Base-by-base conservation (phyloP, 2,797 vertebrate species). In the Myripristis jacobus region DNA sequence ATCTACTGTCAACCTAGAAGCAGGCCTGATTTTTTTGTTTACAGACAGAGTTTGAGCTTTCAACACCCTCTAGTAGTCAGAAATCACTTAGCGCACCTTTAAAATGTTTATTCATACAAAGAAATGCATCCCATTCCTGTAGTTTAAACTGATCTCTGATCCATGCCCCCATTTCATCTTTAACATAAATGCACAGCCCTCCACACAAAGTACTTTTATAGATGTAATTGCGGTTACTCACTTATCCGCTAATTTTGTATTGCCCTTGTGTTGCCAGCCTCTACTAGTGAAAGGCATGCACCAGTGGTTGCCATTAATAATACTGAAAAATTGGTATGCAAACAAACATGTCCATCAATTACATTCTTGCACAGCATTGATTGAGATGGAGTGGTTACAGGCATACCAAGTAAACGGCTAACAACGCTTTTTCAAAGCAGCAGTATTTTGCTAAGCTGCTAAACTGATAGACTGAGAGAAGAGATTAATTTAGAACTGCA, bases 261-360 rank as follows among this genome's bases (percentile, higher is more conserved):
- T 83, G 70, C 12, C 57, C 54, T 79, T 72, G 36, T 58, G 36
- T 60, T 71, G 15, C 57, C 46, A 52, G 54, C 66, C 65, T 56
- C 55, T 48, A 6, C 46, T 19, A 46, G 51, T 53, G 3, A 68
- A 68, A 60, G 43, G 24, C 63, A 56, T 53, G 47, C 71, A 74
- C 75, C 73, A 68, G 22, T 16, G 55, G 38, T 38, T 68, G 41
- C 80, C 68, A 80, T 77, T 75, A 74, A 72, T 73, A 24, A 67
- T 56, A 71, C 44, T 66, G 73, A 73, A 62, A 73, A 71, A 82
- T 19, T 66, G 67, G 55, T 75, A 80, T 36, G 68, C 62, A 63
- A 78, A 82, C 77, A 76, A 76, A 71, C 53, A 76, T 82, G 64
- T 76, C 58, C 53, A 61, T 80, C 77, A 83, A 77, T 81, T 72